Percentiles rank a stretch among this genome's conserved stretches.
These are phyloP conservation scores for Elachura formosa DNA, from an alignment of 2,113 vertebrate genomes.

Conservation along the genomic window DNA sequence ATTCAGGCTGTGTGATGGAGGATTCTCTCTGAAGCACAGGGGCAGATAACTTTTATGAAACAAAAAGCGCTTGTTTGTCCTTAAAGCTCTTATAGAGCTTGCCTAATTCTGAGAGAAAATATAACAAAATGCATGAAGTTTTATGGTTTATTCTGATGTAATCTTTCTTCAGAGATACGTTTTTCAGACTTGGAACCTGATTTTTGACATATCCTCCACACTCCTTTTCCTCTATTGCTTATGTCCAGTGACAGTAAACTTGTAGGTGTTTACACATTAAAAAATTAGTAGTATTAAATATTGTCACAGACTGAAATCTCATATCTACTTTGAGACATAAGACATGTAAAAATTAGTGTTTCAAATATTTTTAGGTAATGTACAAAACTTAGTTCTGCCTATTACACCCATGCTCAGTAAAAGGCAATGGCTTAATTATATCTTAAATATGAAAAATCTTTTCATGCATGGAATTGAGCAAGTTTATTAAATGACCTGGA, in stretches of 20 bases:
- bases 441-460: background rate
- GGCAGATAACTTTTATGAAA: background rate
- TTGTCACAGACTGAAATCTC: background rate
- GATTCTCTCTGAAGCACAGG: accelerated
- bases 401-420: background rate
- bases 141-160: background rate
- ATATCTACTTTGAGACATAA: background rate
- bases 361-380: background rate
- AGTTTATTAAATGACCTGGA: background rate
- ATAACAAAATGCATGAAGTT: background rate
- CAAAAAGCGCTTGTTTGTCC: background rate
- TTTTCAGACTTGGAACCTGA: background rate
- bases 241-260: background rate
- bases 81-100: background rate
- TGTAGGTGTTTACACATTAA: accelerated
- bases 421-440: background rate
- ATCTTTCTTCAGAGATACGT: background rate
- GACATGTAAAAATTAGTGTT: background rate
- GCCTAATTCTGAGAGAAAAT: background rate
- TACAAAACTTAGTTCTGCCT: background rate
- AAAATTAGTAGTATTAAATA: background rate
- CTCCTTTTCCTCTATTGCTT: background rate
- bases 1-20: background rate
- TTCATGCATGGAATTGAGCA: background rate
- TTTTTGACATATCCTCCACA: background rate